Conservation (phyloP, 2,113 vertebrate genomes). For the Beaufortia kweichowensis region DNA sequence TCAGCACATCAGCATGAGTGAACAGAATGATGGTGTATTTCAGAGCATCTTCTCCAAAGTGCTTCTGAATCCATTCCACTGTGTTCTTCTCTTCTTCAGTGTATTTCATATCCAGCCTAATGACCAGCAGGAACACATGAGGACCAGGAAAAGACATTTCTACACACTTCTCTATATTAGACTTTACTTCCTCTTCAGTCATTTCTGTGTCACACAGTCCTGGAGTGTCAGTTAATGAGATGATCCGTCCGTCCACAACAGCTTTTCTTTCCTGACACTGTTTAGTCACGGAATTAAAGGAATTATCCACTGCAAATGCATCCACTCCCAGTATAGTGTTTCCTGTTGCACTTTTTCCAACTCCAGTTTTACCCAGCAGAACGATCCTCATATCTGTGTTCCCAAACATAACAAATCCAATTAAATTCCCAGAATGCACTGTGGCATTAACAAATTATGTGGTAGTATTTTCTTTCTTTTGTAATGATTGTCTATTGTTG, state of each 20-base stretch:
- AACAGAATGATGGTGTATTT: constrained; percentile 43
- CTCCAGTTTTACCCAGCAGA: constrained; percentile 12
- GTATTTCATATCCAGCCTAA: constrained; percentile 65
- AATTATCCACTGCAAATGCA: neutral
- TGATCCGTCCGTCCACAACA: neutral
- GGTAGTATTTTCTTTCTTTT: too few species aligned
- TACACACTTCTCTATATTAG: constrained; percentile 64
- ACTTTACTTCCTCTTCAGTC: constrained; percentile 53
- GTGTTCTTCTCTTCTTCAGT: constrained; percentile 68
- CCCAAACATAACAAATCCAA: too few species aligned
- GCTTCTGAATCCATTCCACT: constrained; percentile 70
- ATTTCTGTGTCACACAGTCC: constrained; percentile 69
- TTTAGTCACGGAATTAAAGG: neutral
- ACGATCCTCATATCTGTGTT: neutral
- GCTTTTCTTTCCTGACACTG: neutral
- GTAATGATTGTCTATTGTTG: too few species aligned
- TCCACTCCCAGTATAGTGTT: constrained; percentile 40
- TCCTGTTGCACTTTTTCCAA: constrained; percentile 31
- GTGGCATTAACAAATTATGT: too few species aligned
- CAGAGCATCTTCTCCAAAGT: constrained; percentile 69
- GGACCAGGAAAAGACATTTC: constrained; percentile 69
- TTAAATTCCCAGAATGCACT: too few species aligned
- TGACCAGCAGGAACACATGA: constrained; percentile 71
- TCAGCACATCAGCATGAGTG: neutral
- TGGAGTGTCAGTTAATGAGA: constrained; percentile 73